A percentile compares a stretch with the other conserved stretches of the same genome.
phyloP scores from a whole-genome alignment of 1,140 invertebrate species.

The Calliphora vicina region DNA sequence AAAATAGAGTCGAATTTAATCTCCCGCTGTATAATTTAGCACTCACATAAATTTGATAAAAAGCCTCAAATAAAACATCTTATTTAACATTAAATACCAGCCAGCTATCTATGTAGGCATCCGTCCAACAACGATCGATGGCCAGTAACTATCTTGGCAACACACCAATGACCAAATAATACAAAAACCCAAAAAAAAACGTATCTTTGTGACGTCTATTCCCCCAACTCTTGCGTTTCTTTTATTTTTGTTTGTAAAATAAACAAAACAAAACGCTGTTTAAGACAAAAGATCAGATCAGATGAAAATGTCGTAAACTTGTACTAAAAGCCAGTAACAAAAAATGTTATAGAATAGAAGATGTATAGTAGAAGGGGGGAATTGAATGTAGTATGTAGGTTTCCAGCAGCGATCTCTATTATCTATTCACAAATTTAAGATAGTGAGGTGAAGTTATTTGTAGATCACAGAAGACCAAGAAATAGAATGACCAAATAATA shows the following conservation, averaged over 20 bases:
- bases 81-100: constrained; percentile 6
- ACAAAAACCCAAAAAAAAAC: neutral
- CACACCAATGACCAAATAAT: neutral
- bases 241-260: neutral
- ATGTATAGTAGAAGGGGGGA: neutral
- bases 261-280: neutral
- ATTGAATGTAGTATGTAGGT: neutral
- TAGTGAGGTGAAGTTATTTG: neutral
- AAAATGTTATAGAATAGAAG: neutral
- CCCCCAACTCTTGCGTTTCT: too few relatives aligned
- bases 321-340: neutral
- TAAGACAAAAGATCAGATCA: neutral
- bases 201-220: neutral
- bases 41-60: constrained; percentile 29
- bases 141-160: too few relatives aligned
- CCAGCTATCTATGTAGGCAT: too few relatives aligned
- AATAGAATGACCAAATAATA: neutral
- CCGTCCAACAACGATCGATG: neutral
- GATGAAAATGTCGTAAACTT: constrained; percentile 6
- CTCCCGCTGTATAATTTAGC: constrained; percentile 28
- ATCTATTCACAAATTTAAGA: constrained; percentile 24
- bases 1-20: neutral
- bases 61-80: constrained; percentile 13
- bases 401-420: constrained; percentile 28
- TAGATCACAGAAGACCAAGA: neutral